Evolutionary conservation across 1,140 invertebrate genomes (phyloP).

Genomic region (Pachypsylla venusta): DNA sequence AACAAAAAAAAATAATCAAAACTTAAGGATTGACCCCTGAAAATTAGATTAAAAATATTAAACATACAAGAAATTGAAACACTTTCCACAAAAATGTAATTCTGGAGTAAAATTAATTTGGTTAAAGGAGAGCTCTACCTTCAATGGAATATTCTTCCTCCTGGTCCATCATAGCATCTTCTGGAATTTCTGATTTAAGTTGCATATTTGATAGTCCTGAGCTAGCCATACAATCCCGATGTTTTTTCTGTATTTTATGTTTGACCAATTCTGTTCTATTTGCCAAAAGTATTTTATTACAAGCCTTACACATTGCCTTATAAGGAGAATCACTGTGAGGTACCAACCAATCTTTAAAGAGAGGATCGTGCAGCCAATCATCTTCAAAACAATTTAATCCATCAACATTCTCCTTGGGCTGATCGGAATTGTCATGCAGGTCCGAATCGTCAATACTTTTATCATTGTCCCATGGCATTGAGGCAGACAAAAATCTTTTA

Average conservation of each 20-base stretch:
- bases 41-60: too few species aligned
- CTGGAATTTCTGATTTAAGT: background rate
- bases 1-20: too few species aligned
- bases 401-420: slow-evolving; percentile 12
- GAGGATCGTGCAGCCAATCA: slow-evolving; percentile 21
- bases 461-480: slow-evolving; percentile 8
- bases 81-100: too few species aligned
- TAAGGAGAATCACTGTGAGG: slow-evolving; percentile 17
- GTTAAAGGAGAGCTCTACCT: too few species aligned
- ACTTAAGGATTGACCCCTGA: too few species aligned
- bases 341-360: slow-evolving; percentile 21
- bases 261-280: background rate
- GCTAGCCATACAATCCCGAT: background rate
- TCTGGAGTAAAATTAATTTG: too few species aligned
- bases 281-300: slow-evolving; percentile 21
- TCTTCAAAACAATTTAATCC: slow-evolving; percentile 13
- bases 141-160: background rate
- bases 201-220: background rate
- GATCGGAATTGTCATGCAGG: slow-evolving; percentile 10
- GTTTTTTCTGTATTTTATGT: slow-evolving; percentile 3
- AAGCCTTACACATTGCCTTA: slow-evolving; percentile 22
- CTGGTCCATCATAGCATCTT: background rate
- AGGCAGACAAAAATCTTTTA: slow-evolving; percentile 17
- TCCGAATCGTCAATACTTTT: slow-evolving; percentile 13
- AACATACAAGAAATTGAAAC: too few species aligned